phyloP scores from a whole-genome alignment of 1,140 invertebrate species.

The Platyscapa corneri region DNA sequence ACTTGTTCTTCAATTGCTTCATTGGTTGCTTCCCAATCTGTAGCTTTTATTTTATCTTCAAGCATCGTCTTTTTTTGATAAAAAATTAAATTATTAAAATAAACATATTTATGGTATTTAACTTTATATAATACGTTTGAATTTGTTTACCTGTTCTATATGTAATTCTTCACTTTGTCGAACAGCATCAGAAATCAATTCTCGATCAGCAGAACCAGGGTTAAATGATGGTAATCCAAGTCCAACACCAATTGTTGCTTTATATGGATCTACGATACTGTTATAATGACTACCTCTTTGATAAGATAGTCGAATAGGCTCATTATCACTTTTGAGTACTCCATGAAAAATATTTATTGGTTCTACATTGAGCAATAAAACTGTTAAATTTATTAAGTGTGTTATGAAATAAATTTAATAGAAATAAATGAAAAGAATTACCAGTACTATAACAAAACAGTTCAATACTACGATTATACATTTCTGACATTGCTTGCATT shows the following conservation, averaged over 20 bases:
- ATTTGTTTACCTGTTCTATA: constrained; percentile 82
- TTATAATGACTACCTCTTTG: constrained; percentile 94
- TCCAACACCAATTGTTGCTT: constrained; percentile 89
- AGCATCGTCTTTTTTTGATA: constrained; percentile 86
- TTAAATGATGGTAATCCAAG: constrained; percentile 89
- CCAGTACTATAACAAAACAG: constrained; percentile 92
- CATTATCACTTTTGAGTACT: constrained; percentile 82
- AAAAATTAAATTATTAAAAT: constrained; percentile 8
- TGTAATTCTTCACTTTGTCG: constrained; percentile 89
- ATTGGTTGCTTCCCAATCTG: constrained; percentile 95
- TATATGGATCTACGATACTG: constrained; percentile 91
- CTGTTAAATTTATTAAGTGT: constrained; percentile 44
- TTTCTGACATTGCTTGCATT: constrained; percentile 94
- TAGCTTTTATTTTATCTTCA: constrained; percentile 92
- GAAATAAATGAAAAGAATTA: constrained; percentile 63
- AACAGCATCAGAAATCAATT: constrained; percentile 86
- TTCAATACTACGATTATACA: constrained; percentile 94
- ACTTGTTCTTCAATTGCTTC: constrained; percentile 94
- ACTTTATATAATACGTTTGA: constrained; percentile 2
- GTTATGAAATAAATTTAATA: constrained; percentile 29
- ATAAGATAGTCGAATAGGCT: constrained; percentile 92
- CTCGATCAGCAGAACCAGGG: constrained; percentile 85
- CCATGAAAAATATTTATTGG: constrained; percentile 95
- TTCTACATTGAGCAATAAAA: constrained; percentile 74
- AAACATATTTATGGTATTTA: neutral